A percentile compares a stretch with the other conserved stretches of the same genome.
Conservation (phyloP, 2,888 invertebrate genomes). For the Margaritifera margaritifera region DNA sequence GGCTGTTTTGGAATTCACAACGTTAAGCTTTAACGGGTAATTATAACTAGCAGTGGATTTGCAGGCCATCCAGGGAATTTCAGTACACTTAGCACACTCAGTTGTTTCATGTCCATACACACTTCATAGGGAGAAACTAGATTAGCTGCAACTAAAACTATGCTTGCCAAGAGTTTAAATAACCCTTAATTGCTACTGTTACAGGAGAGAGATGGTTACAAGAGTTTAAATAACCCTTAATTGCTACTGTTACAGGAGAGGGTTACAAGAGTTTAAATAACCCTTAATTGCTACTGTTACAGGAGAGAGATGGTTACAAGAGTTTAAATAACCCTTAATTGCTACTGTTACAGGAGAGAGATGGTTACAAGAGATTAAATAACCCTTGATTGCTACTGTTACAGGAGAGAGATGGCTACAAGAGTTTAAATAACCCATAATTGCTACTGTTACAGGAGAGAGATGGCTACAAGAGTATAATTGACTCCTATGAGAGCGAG, state of each 20-base stretch:
- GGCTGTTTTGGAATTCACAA: too few relatives aligned
- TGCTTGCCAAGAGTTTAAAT: too few relatives aligned
- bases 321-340: constrained; percentile 64
- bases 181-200: not conserved
- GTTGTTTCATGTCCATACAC: too few relatives aligned
- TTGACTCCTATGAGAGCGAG: constrained; percentile 68
- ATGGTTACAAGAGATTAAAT: constrained; percentile 41
- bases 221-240: constrained; percentile 64
- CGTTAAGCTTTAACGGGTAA: too few relatives aligned
- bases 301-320: constrained; percentile 69
- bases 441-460: constrained; percentile 52
- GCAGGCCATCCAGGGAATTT: too few relatives aligned
- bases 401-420: too few relatives aligned
- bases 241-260: constrained; percentile 66
- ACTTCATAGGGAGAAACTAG: too few relatives aligned
- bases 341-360: constrained; percentile 66
- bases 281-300: constrained; percentile 58
- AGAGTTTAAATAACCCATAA: too few relatives aligned
- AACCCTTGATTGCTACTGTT: too few relatives aligned
- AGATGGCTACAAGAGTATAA: constrained; percentile 64
- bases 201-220: constrained; percentile 67
- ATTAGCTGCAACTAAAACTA: too few relatives aligned
- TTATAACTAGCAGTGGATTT: too few relatives aligned
- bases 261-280: constrained; percentile 63
- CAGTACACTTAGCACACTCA: too few relatives aligned